A percentile compares a stretch with the other conserved stretches of the same genome.
These are phyloP conservation scores for Micromussa lordhowensis DNA, from an alignment of 92 coral and sea anemone species.

Conservation along the genomic window DNA sequence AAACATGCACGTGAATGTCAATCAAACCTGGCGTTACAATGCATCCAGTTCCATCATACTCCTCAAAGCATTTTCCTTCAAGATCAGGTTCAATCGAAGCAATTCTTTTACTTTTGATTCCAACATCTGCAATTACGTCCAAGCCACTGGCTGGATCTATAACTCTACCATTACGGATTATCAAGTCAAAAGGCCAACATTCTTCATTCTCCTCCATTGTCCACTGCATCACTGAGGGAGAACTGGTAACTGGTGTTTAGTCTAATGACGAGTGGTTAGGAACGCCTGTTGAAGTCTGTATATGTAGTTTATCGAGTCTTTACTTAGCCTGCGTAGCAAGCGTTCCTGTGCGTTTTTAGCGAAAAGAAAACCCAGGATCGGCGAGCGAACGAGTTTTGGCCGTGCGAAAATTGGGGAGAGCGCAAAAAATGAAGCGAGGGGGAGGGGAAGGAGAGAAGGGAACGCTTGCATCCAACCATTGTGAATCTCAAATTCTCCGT, in stretches of 20 bases:
- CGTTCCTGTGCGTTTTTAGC: no score
- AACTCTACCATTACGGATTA: slow-evolving; percentile 79
- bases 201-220: neutral
- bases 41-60: slow-evolving; percentile 79
- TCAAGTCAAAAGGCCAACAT: slow-evolving; percentile 15
- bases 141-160: slow-evolving; percentile 79
- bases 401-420: no score
- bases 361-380: no score
- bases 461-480: no score
- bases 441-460: no score
- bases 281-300: neutral
- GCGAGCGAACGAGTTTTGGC: no score
- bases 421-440: no score
- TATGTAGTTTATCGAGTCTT: no score
- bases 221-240: neutral
- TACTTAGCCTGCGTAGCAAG: no score
- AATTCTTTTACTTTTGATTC: slow-evolving; percentile 64
- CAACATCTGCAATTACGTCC: slow-evolving; percentile 69
- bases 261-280: neutral
- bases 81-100: slow-evolving; percentile 46
- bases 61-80: slow-evolving; percentile 51
- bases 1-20: slow-evolving; percentile 87
- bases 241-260: neutral
- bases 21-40: slow-evolving; percentile 87
- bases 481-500: no score